These are phyloP conservation scores for Elachura formosa DNA, from an alignment of 2,113 vertebrate genomes.

Conservation along the genomic window DNA sequence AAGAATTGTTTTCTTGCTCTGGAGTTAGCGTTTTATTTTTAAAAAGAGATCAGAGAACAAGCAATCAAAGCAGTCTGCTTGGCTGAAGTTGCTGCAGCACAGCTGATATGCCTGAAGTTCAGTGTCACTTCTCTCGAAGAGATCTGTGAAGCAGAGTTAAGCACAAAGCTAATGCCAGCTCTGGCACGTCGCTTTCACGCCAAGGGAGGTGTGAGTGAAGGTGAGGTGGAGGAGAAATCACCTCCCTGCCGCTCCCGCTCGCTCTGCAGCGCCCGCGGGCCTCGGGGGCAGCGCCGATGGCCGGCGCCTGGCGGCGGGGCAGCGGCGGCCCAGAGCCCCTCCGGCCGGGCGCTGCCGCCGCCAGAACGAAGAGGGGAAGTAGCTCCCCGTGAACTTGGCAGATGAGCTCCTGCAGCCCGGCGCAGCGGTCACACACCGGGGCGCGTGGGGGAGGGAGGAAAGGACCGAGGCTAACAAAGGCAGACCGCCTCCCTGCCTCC, in stretches of 20 bases:
- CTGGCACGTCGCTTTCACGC: neutral
- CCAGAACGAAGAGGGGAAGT: accelerated
- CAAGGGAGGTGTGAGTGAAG: neutral
- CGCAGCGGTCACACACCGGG: neutral
- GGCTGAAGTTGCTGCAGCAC: neutral
- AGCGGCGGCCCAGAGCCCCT: neutral
- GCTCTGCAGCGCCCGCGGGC: neutral
- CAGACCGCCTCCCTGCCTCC: neutral
- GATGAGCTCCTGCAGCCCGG: neutral
- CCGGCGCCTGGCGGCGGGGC: neutral
- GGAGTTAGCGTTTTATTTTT: neutral
- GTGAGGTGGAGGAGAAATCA: neutral
- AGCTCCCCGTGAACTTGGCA: neutral
- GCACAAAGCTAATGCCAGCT: neutral
- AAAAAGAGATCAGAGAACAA: neutral
- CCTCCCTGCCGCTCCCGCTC: neutral
- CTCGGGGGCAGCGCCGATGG: neutral
- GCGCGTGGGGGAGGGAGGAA: neutral
- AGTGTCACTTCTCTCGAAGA: neutral
- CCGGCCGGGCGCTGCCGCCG: neutral
- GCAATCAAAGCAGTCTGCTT: neutral
- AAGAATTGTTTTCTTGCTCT: neutral
- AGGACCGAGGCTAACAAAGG: neutral
- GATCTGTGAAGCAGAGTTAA: neutral
- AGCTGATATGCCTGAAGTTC: neutral